Evolutionary conservation across 2,888 invertebrate genomes (phyloP), one percentile per base, ranked within the genome.

Genomic region (Adelphocoris suturalis): DNA sequence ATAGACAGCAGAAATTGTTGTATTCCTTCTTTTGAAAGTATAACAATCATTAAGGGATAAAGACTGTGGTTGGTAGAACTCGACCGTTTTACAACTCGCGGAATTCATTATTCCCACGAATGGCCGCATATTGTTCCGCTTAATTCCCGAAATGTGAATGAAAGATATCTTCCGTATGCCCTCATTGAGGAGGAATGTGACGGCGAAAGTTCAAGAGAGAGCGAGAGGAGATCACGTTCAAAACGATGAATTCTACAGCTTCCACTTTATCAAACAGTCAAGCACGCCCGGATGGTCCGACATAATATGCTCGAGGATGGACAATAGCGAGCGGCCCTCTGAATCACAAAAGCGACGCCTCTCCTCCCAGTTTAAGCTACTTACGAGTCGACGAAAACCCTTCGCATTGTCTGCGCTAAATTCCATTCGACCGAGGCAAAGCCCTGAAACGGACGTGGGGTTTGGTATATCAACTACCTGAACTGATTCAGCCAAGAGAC

Each of bases 381-480:
- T 78, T 78, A 78, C 47, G 78, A 78, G 23, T 68, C 78, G 47
- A 11, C n/a, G 78, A 78, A 78, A 78, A 78, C 78, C 78, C 68
- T 68, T 19, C 19, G n/a, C n/a, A 78, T 78, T 78, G 78, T 78
- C 78, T 78, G 16, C 78, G n/a, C 19, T 68, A 68, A 68, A 68
- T 68, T 68, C 68, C 68, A 19, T 23, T 68, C 68, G 78, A 47
- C 37, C 46, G 19, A 27, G 75, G 75, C 23, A 75, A 78, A 19
- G 28, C 47, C 19, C 78, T 19, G 19, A 68, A 78, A 37, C 78
- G 78, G 78, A 28, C 46, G 46, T 13, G n/a, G 28, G 13, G 14
- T 28, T 14, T 9, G 78, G 78, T 37, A 78, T 78, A 78, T 78
- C 78, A 78, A 78, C 78, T 75, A 78, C 78, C 78, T 78, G 78